Conservation (phyloP, 2,113 vertebrate species). For the Eolophus roseicapilla region DNA sequence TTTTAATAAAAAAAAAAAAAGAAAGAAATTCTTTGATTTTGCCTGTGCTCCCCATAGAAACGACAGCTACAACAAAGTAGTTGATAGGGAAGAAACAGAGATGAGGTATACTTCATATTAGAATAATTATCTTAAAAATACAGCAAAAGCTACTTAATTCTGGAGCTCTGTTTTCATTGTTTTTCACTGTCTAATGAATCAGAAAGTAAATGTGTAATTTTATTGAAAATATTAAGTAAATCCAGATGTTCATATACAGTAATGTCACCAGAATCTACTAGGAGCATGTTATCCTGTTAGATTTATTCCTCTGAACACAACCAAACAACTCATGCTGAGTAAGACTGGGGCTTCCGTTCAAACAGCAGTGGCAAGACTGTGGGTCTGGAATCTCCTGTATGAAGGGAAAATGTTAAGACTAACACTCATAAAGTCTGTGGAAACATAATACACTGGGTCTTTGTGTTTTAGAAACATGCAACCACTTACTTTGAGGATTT, state of each 20-base stretch:
- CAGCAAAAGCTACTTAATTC: neutral
- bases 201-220: neutral
- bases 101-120: neutral
- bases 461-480: constrained; percentile 17
- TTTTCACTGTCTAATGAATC: neutral
- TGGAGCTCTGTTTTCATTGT: neutral
- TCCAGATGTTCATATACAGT: neutral
- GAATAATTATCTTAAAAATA: neutral
- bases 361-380: constrained; percentile 41
- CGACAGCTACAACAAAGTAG: neutral
- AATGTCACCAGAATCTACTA: neutral
- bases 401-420: constrained; percentile 39
- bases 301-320: neutral
- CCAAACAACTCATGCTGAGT: constrained; percentile 21
- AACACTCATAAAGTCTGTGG: neutral
- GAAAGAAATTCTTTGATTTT: neutral
- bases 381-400: constrained; percentile 49
- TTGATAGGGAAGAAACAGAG: neutral
- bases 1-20: neutral
- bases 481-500: neutral
- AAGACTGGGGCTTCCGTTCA: neutral
- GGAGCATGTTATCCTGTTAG: neutral
- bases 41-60: neutral
- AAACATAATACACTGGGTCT: constrained; percentile 48
- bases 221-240: neutral